Base-by-base conservation (phyloP, 2,888 invertebrate genomes). In the Uloborus plumipes region DNA sequence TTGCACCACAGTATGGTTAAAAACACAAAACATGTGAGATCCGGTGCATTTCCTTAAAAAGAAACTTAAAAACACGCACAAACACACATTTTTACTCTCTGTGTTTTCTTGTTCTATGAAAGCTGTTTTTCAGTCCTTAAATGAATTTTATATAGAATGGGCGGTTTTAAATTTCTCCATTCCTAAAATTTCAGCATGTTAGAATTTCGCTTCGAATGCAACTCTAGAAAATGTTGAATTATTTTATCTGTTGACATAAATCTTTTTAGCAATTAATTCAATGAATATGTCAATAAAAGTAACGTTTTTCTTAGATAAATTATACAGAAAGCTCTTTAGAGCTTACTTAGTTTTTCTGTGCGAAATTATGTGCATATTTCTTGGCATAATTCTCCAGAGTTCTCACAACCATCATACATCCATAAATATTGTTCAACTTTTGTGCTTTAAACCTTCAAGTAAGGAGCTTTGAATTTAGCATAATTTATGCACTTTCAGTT, bases 291-390 rank as follows among this genome's bases (percentile, higher is more conserved):
- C 15, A 59, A 59, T 39, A 39, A 39, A 39, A 39, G 11, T 39
- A 39, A 39, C 39, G 7, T 39, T 39, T 39, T 39, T 39, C 59
- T 13, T 1, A n/a, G 4, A 2, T n/a, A 59, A 18, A 59, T 11
- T 18, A 59, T 22, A 59, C n/a, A 2, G 18, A 59, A 20, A 15
- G 59, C 14, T 26, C 22, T 22, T 13, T 13, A 2, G 7, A 59
- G 59, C 59, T 59, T 59, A 59, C 55, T 55, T 20, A 18, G 59
- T 22, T n/a, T 20, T 39, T 58, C 51, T 22, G 50, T 49, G 65
- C 55, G 50, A 78, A 79, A 72, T 62, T 79, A 79, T 79, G 79
- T 65, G 67, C 79, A 79, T 79, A 79, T 67, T 59, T 72, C 65
- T 59, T 22, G 22, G 14, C 18, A 50, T 26, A 71, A 65, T 62